Conservation (phyloP, 2,113 vertebrate genomes). For the Grantiella picta region DNA sequence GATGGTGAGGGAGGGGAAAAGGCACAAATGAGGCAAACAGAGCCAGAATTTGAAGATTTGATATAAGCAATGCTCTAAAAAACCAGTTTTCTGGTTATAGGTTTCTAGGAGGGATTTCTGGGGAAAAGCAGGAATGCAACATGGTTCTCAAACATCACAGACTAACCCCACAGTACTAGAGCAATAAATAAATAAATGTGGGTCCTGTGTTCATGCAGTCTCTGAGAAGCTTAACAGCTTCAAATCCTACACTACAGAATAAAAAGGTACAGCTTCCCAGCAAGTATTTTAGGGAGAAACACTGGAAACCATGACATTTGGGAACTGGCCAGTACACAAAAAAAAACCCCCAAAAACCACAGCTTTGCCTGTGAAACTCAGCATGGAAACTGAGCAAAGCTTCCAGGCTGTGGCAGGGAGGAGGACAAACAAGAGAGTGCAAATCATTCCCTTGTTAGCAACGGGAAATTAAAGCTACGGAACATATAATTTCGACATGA, state of each 20-base stretch:
- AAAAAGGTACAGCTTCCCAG: neutral
- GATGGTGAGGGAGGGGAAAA: neutral
- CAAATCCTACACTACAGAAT: neutral
- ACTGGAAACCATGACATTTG: neutral
- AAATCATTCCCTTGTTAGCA: slow-evolving; percentile 23
- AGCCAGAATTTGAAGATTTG: neutral
- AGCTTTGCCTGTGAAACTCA: neutral
- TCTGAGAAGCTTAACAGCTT: neutral
- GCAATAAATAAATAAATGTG: neutral
- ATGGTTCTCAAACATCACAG: neutral
- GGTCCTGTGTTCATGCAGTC: neutral
- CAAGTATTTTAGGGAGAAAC: neutral
- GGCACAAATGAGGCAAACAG: neutral
- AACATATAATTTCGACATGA: slow-evolving; percentile 28
- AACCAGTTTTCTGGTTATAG: neutral
- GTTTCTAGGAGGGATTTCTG: neutral
- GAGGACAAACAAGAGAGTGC: slow-evolving; percentile 24
- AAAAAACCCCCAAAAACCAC: neutral
- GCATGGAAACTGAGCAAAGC: neutral
- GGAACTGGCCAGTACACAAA: neutral
- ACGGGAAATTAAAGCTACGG: slow-evolving; percentile 8
- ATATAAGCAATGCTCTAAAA: neutral
- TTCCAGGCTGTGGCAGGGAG: neutral
- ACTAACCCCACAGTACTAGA: neutral
- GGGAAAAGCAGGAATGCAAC: neutral